A percentile compares a stretch with the other conserved stretches of the same genome.
Evolutionary conservation across 2,888 invertebrate species (phyloP).

Genomic region (Carcina quercana): DNA sequence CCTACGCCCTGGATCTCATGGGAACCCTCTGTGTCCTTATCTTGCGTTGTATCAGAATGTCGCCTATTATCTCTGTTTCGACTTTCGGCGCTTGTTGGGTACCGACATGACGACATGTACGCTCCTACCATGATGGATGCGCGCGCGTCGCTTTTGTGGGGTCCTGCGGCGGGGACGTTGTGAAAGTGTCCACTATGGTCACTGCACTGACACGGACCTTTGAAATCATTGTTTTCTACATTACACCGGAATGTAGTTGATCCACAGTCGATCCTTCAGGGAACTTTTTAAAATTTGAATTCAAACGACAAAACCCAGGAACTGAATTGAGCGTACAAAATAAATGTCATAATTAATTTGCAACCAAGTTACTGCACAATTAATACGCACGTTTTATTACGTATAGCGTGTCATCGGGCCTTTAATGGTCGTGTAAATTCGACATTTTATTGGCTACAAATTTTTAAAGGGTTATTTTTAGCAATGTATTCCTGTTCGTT

Average conservation of each 20-base stretch:
- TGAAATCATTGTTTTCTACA: slow-evolving; percentile 3
- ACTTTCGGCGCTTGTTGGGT: slow-evolving; percentile 63
- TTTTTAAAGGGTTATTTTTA: slow-evolving; percentile 35
- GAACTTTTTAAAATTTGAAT: not conserved
- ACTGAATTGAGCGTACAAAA: slow-evolving; percentile 17
- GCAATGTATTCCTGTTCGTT: slow-evolving; percentile 16
- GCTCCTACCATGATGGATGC: slow-evolving; percentile 68
- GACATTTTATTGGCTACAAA: slow-evolving; percentile 39
- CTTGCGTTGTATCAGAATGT: slow-evolving; percentile 68
- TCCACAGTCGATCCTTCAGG: not conserved
- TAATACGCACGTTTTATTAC: slow-evolving; percentile 41
- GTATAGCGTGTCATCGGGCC: slow-evolving; percentile 32
- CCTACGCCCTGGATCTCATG: slow-evolving; percentile 52
- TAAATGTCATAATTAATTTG: slow-evolving; percentile 43
- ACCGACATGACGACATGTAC: slow-evolving; percentile 53
- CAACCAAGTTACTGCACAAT: slow-evolving; percentile 38
- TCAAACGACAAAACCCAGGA: not conserved
- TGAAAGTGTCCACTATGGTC: too few species aligned
- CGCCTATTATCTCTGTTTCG: slow-evolving; percentile 67
- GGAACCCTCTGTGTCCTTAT: slow-evolving; percentile 62
- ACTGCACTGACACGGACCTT: slow-evolving; percentile 14
- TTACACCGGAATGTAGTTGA: not conserved
- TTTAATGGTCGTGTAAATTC: slow-evolving; percentile 45
- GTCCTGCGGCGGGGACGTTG: slow-evolving; percentile 19
- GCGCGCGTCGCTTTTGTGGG: slow-evolving; percentile 28